Base-by-base conservation (phyloP, 2,797 vertebrate genomes). In the Spinus olivaceus region DNA sequence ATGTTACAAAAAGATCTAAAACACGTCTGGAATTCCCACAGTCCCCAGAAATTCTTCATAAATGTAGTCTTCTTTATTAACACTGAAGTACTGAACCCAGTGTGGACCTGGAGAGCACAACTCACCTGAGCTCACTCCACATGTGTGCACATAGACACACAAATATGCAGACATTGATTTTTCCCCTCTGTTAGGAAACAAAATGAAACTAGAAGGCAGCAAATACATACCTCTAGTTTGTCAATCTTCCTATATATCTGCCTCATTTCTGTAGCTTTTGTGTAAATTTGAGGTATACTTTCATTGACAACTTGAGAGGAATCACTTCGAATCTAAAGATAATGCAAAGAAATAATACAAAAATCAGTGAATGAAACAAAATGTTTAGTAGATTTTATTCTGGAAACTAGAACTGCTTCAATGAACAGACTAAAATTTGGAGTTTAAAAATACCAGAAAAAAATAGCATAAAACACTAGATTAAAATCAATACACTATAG, bases 211-310 rank as follows among this genome's bases (percentile, higher is more conserved):
- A 44, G n/a, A 41, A 54, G 22, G 46, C 21, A 81, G 6, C 33
- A 88, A 84, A 81, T 49, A 94, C 97, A 80, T 97, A 99, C 99
- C 98, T 99, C 99, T 59, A 99, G 97, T 54, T 98, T 98, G 97
- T 99, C 99, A 87, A 99, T 99, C 97, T 97, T 98, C 96, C 98
- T 96, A 96, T 99, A 99, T 47, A 99, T 98, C 51, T 98, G 98
- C 95, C 98, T 98, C 98, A 99, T 99, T 97, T 99, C 99, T 54
- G 98, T 98, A 14, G 99, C 98, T 97, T 99, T 99, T 85, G 98
- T 96, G 72, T 99, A 98, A 97, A 99, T 99, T 90, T 99, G 98
- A 97, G 98, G 98, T 97, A 99, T 97, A 81, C 98, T 99, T 97
- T 99, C 98, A 89, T 98, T 99, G 72, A 99, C 98, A 61, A 99